Evolutionary conservation across 2,113 vertebrate species (phyloP).

Genomic region (Parus major): DNA sequence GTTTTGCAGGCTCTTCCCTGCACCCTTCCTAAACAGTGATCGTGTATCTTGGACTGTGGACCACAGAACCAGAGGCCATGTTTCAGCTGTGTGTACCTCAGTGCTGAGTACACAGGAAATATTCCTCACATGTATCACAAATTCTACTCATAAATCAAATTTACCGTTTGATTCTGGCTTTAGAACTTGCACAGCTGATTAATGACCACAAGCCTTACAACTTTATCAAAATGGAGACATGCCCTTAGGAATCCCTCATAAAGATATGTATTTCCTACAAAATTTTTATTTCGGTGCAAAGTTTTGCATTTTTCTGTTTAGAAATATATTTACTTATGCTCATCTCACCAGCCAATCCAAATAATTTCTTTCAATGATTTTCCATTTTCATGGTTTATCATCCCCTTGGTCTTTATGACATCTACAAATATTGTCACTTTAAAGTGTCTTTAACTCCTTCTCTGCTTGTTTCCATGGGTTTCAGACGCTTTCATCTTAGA

Average conservation of each 20-base stretch:
- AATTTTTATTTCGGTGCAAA: neutral
- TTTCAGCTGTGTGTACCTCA: neutral
- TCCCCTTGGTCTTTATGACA: neutral
- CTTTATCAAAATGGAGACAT: neutral
- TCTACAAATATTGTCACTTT: neutral
- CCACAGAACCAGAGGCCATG: neutral
- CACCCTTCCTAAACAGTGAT: neutral
- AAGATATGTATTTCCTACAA: neutral
- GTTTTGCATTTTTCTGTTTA: neutral
- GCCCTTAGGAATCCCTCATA: neutral
- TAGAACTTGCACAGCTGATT: neutral
- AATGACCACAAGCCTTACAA: neutral
- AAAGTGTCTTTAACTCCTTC: neutral
- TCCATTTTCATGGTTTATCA: neutral
- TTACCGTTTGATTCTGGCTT: neutral
- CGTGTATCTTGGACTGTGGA: neutral
- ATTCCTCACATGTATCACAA: neutral
- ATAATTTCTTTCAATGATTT: neutral
- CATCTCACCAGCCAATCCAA: neutral
- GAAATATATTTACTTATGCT: neutral
- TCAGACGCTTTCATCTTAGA: neutral
- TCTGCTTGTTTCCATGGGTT: slow-evolving; percentile 24
- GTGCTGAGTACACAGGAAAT: neutral
- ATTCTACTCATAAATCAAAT: neutral
- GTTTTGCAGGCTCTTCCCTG: neutral